A percentile compares a stretch with the other conserved stretches of the same genome.
Conservation (phyloP, 2,113 vertebrate species). For the Otolemur garnettii region DNA sequence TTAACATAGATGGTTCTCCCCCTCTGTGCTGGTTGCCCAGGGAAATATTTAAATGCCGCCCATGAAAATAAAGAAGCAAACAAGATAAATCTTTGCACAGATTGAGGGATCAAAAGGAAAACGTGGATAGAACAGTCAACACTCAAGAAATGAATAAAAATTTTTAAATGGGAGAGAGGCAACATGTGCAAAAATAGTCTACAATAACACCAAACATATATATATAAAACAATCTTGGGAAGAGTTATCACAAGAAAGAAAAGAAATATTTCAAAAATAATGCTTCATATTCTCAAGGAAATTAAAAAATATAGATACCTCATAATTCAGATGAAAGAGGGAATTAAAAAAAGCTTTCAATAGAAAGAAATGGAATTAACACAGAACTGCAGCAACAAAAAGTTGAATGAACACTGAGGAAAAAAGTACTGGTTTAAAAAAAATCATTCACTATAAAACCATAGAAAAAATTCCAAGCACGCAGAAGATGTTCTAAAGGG, state of each 20-base stretch:
- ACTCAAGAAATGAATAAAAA: not conserved
- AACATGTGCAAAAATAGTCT: not conserved
- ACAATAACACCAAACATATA: not conserved
- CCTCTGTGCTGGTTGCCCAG: not conserved
- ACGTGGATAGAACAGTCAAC: not conserved
- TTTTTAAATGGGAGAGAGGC: not conserved
- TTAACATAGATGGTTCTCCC: not conserved
- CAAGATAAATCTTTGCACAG: not conserved
- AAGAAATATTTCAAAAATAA: conserved; percentile 34
- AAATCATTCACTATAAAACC: not conserved
- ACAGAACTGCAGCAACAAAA: not conserved
- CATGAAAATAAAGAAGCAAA: conserved; percentile 28
- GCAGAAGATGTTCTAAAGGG: not conserved
- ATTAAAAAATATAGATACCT: not conserved
- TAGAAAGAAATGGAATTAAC: conserved; percentile 10
- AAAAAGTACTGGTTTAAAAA: not conserved
- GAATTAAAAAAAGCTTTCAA: conserved; percentile 23
- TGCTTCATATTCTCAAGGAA: not conserved
- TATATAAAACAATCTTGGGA: not conserved
- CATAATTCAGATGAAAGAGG: not conserved
- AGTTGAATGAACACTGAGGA: not conserved
- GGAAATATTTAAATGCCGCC: not conserved
- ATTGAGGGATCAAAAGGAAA: not conserved
- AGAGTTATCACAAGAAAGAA: not conserved
- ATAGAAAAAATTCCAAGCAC: not conserved